Percentiles rank a stretch among this genome's conserved stretches.
Conservation (phyloP, 2,888 invertebrate genomes). For the Ommatoiulus sabulosus region DNA sequence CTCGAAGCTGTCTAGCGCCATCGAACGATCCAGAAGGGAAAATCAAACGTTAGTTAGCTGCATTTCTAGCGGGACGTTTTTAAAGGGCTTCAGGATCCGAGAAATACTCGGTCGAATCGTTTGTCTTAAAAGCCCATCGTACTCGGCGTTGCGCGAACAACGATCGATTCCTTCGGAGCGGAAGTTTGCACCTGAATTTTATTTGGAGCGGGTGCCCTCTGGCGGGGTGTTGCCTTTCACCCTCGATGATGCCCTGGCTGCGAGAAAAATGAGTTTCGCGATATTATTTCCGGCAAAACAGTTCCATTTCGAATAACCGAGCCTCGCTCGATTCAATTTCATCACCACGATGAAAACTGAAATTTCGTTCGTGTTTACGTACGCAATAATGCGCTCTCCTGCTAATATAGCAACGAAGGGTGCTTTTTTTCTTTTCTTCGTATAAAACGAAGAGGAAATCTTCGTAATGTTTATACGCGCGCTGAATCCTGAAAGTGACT, state of each 20-base stretch:
- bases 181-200: conserved; percentile 13
- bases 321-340: conserved; percentile 1
- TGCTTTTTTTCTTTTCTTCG: too few species aligned
- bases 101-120: neutral
- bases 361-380: neutral
- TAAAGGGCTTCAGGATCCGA: neutral
- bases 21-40: conserved; percentile 1
- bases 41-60: conserved; percentile 16
- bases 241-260: neutral
- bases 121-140: neutral
- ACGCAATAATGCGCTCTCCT: conserved; percentile 10
- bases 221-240: neutral
- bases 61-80: neutral
- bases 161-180: neutral
- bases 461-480: conserved; percentile 26
- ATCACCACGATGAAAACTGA: conserved; percentile 26
- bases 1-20: neutral
- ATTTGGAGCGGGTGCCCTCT: neutral
- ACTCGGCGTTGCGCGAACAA: neutral
- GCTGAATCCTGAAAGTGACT: conserved; percentile 34
- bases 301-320: neutral
- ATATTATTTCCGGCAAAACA: conserved; percentile 34
- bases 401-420: conserved; percentile 10
- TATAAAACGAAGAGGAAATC: neutral
- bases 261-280: neutral